These are phyloP conservation scores for Drosophila cardini DNA, from an alignment of 1,140 invertebrate species.

Conservation along the genomic window DNA sequence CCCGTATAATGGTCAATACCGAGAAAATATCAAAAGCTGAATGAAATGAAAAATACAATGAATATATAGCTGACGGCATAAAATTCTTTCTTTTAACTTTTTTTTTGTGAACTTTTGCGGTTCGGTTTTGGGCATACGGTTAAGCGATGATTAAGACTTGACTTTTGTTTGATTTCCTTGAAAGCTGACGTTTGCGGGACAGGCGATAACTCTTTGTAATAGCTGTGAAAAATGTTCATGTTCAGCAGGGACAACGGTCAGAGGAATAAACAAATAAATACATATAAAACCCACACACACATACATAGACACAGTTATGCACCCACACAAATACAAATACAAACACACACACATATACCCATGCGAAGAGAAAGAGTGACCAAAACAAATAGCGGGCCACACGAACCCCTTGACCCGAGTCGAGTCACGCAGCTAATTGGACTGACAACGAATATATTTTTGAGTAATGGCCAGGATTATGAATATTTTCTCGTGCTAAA, in stretches of 20 bases:
- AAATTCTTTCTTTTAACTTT: neutral
- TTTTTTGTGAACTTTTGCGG: constrained; percentile 6
- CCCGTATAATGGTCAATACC: no score
- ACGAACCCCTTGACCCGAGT: constrained; percentile 74
- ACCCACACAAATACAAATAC: constrained; percentile 34
- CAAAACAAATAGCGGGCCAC: constrained; percentile 74
- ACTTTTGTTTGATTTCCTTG: constrained; percentile 75
- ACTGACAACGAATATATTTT: constrained; percentile 81
- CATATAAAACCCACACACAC: constrained; percentile 8
- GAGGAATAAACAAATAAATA: constrained; percentile 51
- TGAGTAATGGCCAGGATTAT: constrained; percentile 79
- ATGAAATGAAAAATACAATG: constrained; percentile 4
- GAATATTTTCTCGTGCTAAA: constrained; percentile 62
- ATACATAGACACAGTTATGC: constrained; percentile 24
- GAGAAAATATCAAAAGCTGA: no score
- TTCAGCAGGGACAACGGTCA: constrained; percentile 43
- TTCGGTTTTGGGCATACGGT: constrained; percentile 8
- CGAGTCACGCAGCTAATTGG: constrained; percentile 81
- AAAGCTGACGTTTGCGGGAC: constrained; percentile 35
- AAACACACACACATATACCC: constrained; percentile 12
- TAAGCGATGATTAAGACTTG: constrained; percentile 30
- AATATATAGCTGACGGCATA: neutral
- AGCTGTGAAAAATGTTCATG: constrained; percentile 70
- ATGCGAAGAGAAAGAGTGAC: constrained; percentile 54
- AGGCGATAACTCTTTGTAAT: constrained; percentile 79